These are phyloP conservation scores for Tridacna gigas DNA, from an alignment of 2,888 invertebrate species.

Conservation along the genomic window DNA sequence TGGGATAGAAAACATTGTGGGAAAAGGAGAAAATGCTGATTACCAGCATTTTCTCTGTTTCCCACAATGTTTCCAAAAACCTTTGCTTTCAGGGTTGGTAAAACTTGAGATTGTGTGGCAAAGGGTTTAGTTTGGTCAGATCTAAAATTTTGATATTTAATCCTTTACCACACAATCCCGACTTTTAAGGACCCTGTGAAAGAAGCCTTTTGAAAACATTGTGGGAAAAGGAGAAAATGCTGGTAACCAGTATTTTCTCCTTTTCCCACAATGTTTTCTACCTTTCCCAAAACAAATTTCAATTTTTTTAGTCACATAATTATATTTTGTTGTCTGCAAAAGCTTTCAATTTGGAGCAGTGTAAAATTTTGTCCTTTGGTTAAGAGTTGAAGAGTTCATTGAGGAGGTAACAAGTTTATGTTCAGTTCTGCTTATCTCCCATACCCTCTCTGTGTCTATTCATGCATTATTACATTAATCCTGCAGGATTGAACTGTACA, in stretches of 20 bases:
- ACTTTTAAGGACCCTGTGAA: not conserved
- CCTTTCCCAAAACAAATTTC: not conserved
- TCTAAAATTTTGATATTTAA: too few species aligned
- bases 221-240: not conserved
- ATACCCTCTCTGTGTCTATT: slow-evolving; percentile 9
- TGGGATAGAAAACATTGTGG: too few species aligned
- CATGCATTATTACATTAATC: slow-evolving; percentile 26
- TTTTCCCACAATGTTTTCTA: not conserved
- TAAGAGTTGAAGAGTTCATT: not conserved
- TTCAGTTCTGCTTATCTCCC: slow-evolving; percentile 15
- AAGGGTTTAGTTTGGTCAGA: too few species aligned
- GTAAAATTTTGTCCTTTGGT: not conserved
- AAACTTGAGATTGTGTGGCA: too few species aligned
- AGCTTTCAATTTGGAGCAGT: not conserved
- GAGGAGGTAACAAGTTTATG: too few species aligned
- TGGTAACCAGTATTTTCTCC: not conserved
- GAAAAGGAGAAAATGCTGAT: too few species aligned
- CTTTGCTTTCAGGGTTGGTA: too few species aligned
- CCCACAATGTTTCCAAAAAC: too few species aligned
- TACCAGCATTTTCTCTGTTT: too few species aligned
- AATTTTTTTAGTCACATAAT: too few species aligned
- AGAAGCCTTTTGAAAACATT: not conserved
- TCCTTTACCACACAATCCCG: too few species aligned
- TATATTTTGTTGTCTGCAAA: too few species aligned
- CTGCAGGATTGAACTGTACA: slow-evolving; percentile 17